Percentiles rank a stretch among this genome's conserved stretches.
Evolutionary conservation across 2,888 invertebrate species (phyloP).

Genomic region (Oscheius myriophilus): DNA sequence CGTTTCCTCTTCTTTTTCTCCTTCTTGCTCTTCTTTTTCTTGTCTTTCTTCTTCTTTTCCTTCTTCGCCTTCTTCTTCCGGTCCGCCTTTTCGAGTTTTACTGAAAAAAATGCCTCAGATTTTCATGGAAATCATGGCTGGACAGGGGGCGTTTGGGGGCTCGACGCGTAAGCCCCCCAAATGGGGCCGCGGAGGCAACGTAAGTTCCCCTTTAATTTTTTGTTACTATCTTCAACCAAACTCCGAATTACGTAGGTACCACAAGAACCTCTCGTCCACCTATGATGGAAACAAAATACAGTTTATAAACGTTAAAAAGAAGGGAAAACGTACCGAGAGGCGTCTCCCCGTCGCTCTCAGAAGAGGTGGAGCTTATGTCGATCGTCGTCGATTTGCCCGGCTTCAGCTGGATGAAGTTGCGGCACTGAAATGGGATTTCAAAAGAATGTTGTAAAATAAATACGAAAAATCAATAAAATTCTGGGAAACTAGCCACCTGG

Average conservation of each 20-base stretch:
- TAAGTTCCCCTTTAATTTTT: no score
- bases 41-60: conserved; percentile 34
- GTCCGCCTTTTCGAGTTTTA: conserved; percentile 31
- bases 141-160: no score
- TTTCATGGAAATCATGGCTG: no score
- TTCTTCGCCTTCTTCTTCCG: conserved; percentile 34
- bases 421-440: conserved; percentile 66
- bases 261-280: no score
- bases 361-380: conserved; percentile 74
- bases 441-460: no score
- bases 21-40: conserved; percentile 33
- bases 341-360: conserved; percentile 71
- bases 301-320: conserved; percentile 1
- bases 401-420: conserved; percentile 73
- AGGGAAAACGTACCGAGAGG: conserved; percentile 41
- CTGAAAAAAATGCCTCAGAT: conserved; percentile 1
- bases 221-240: no score
- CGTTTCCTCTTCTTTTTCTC: not conserved
- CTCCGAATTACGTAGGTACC: no score
- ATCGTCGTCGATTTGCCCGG: conserved; percentile 69
- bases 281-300: no score
- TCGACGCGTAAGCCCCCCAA: no score
- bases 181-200: no score
- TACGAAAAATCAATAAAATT: no score
- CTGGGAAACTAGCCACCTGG: not conserved